Base-by-base conservation (phyloP, 2,888 invertebrate genomes). In the Catocala fraxini region DNA sequence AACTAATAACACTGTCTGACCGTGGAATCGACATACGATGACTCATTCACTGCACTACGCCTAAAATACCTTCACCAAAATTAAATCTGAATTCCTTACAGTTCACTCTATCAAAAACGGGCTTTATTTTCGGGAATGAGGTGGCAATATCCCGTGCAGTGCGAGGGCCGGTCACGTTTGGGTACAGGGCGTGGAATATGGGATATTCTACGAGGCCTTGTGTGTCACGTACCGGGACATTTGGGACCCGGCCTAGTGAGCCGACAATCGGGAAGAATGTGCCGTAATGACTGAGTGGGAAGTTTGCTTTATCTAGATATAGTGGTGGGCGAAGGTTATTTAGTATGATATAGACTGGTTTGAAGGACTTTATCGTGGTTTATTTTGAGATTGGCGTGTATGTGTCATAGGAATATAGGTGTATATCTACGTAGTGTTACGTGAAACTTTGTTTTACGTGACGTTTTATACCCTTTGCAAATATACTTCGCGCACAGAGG, bases 201-300 rank as follows among this genome's bases (percentile, higher is more conserved):
- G 41, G 64, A 66, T 56, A 64, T 64, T 55, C 57, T n/a, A 57
- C 48, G 7, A 43, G 45, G 12, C 51, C 46, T 51, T 48, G 34
- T 41, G 51, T 15, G 62, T 68, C 79, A 76, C 77, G 79, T 76
- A 52, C 63, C 13, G 4, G 35, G 59, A 58, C 71, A 48, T 62
- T 62, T 53, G 77, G 70, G 68, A 68, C 11, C 51, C 39, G 64
- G 51, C 63, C 55, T 54, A 56, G 51, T 59, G 59, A 54, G 53
- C 68, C 56, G 61, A 73, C 68, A 70, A 70, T 73, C 66, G 55
- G 41, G 51, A 45, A 53, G 63, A 73, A 63, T 67, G 63, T 53
- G 51, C 51, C 46, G 60, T 79, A 76, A 76, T 79, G 68, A 76
- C 62, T 51, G 45, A 68, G 63, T 47, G 58, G 51, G 53, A 76